Conservation (phyloP, 1,140 invertebrate species). For the Dinoponera quadriceps region DNA sequence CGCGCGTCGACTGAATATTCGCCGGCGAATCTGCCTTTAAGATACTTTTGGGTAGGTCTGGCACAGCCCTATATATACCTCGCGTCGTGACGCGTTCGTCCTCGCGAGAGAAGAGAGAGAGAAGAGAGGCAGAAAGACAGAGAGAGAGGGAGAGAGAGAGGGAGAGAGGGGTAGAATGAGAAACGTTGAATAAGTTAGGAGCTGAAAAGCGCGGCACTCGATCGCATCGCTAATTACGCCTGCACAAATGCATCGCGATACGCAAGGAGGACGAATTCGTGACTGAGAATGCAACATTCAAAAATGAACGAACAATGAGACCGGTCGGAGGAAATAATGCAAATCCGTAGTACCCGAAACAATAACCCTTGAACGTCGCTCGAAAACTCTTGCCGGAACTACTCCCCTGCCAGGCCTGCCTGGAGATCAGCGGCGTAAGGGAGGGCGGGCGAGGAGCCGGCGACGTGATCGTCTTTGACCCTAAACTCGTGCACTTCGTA, state of each 20-base stretch:
- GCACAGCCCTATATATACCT: slow-evolving; percentile 8
- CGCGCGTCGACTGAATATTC: slow-evolving; percentile 13
- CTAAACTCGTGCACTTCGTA: slow-evolving; percentile 55
- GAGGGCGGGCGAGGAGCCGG: slow-evolving; percentile 32
- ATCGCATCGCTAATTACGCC: slow-evolving; percentile 71
- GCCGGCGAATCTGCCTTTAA: slow-evolving; percentile 28
- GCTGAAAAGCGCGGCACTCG: slow-evolving; percentile 65
- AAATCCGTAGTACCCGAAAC: slow-evolving; percentile 73
- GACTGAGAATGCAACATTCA: slow-evolving; percentile 70
- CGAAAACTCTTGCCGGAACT: slow-evolving; percentile 65
- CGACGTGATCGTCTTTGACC: slow-evolving; percentile 68
- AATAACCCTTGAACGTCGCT: slow-evolving; percentile 73
- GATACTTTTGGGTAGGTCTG: slow-evolving; percentile 34
- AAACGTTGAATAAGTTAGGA: slow-evolving; percentile 69
- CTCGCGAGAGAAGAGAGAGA: slow-evolving; percentile 45
- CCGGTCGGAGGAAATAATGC: slow-evolving; percentile 73
- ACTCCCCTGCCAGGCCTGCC: slow-evolving; percentile 32
- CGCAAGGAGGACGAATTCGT: slow-evolving; percentile 67
- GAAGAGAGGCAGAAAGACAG: not conserved
- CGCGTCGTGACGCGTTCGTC: slow-evolving; percentile 35
- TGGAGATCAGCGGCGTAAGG: not conserved
- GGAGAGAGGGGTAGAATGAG: slow-evolving; percentile 21
- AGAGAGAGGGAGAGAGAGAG: not conserved
- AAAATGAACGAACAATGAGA: slow-evolving; percentile 73
- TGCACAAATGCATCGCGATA: slow-evolving; percentile 68